Evolutionary conservation across 2,888 invertebrate genomes (phyloP).

Genomic region (Caenorhabditis angaria): DNA sequence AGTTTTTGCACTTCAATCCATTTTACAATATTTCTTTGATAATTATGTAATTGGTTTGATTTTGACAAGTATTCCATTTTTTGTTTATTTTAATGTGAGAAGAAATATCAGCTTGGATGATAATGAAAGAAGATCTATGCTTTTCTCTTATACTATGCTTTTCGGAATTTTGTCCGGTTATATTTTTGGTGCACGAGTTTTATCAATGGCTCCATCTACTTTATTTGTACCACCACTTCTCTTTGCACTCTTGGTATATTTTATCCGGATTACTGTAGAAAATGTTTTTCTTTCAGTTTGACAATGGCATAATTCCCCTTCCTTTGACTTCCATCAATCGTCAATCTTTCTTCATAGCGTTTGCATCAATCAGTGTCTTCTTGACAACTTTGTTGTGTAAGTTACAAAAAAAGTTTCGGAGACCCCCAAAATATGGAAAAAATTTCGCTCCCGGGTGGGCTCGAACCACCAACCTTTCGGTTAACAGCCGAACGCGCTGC

Average conservation of each 20-base stretch:
- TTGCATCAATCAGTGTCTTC: constrained; percentile 30
- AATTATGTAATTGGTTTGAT: constrained; percentile 38
- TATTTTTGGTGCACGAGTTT: constrained; percentile 41
- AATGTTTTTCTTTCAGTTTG: constrained; percentile 15
- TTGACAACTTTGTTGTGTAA: constrained; percentile 23
- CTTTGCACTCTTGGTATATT: constrained; percentile 42
- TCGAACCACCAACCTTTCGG: constrained; percentile 73
- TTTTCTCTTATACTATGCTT: constrained; percentile 40
- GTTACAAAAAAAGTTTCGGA: background rate
- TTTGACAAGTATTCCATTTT: constrained; percentile 50
- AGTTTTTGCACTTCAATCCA: constrained; percentile 37
- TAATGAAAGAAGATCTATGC: constrained; percentile 52
- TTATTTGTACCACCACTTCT: constrained; percentile 52
- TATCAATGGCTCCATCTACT: constrained; percentile 46
- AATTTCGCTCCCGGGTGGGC: constrained; percentile 77
- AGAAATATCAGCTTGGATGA: constrained; percentile 58
- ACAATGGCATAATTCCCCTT: constrained; percentile 27
- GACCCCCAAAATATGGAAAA: constrained; percentile 2
- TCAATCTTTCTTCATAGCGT: constrained; percentile 32
- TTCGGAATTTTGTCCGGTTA: constrained; percentile 54
- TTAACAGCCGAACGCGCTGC: constrained; percentile 69
- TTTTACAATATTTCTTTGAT: constrained; percentile 50
- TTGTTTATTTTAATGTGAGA: constrained; percentile 42
- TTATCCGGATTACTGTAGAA: background rate
- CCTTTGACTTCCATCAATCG: constrained; percentile 24